Evolutionary conservation across 2,888 invertebrate genomes (phyloP).

Genomic region (Villa cingulata): DNA sequence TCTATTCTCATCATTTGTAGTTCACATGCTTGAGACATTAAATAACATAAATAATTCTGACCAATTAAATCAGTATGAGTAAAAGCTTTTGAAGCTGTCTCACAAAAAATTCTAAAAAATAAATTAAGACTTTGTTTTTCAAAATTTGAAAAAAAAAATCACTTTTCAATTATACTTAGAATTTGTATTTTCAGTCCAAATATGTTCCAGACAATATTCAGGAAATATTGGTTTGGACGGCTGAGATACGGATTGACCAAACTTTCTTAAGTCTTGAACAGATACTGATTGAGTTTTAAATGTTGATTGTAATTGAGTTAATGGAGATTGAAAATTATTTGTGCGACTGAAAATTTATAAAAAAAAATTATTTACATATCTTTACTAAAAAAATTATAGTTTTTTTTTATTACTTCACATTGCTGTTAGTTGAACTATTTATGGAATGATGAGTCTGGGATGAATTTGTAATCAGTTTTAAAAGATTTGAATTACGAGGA

Average conservation of each 20-base stretch:
- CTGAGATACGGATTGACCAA: constrained; percentile 34
- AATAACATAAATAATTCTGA: constrained; percentile 70
- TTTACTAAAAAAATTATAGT: no score
- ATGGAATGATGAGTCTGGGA: constrained; percentile 19
- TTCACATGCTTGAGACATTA: constrained; percentile 39
- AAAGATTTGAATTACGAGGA: background rate
- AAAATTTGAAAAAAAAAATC: background rate
- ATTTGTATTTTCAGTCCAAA: constrained; percentile 66
- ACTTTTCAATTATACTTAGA: background rate
- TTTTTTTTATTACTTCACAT: no score
- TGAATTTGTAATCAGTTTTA: background rate
- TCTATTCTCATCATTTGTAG: constrained; percentile 45
- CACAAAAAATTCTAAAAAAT: constrained; percentile 37
- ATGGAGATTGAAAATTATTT: constrained; percentile 23
- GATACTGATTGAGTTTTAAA: constrained; percentile 29
- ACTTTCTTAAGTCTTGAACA: constrained; percentile 36
- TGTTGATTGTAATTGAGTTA: constrained; percentile 30
- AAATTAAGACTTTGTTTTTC: background rate
- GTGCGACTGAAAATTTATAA: constrained; percentile 23
- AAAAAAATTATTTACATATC: background rate
- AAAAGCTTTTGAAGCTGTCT: constrained; percentile 62
- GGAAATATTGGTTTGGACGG: constrained; percentile 64
- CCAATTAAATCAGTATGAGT: constrained; percentile 74
- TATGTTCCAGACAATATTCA: constrained; percentile 73
- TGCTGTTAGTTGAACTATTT: background rate